Base-by-base conservation (phyloP, 2,797 vertebrate species). In the Carduelis carduelis region DNA sequence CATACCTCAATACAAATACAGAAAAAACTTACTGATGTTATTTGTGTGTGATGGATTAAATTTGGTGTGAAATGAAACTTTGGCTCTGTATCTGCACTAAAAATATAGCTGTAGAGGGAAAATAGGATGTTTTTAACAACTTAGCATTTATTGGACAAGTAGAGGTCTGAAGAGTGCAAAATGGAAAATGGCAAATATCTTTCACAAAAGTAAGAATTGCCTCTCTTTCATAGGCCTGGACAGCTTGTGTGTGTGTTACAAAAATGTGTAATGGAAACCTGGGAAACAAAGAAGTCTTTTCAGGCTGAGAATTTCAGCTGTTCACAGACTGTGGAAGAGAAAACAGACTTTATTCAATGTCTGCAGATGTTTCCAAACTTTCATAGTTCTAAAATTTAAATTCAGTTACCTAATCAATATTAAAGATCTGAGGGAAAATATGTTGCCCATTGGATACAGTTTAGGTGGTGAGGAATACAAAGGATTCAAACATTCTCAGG, bases 231-330 rank as follows among this genome's bases (percentile, higher is more conserved):
- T 20, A 76, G 72, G 69, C 82, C 72, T 93, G 84, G 74, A 96
- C 79, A 86, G 85, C 74, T 90, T 93, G 82, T 87, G 93, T 93
- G 87, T 95, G 88, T 96, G 86, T 90, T 96, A 84, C 78, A 90
- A 92, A 92, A 94, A 94, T 90, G 81, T 96, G 96, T 96, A 97
- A 96, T 94, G 95, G 96, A 97, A 97, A 96, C 69, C 82, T 92
- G 74, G 82, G 94, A 84, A 95, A 97, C 91, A 96, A 97, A 93
- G 92, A 83, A 85, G n/a, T 27, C 95, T 94, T 97, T 96, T 97
- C 87, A 94, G 65, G 55, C 84, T 49, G 72, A 93, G 79, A 76
- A 95, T 91, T 96, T 92, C 96, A 96, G 95, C 95, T 96, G 95
- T 96, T 96, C 8, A 0, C 91, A 90, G 94, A 88, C 95, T 91